Conservation (phyloP, 2,113 vertebrate species). For the Triplophysa rosa region DNA sequence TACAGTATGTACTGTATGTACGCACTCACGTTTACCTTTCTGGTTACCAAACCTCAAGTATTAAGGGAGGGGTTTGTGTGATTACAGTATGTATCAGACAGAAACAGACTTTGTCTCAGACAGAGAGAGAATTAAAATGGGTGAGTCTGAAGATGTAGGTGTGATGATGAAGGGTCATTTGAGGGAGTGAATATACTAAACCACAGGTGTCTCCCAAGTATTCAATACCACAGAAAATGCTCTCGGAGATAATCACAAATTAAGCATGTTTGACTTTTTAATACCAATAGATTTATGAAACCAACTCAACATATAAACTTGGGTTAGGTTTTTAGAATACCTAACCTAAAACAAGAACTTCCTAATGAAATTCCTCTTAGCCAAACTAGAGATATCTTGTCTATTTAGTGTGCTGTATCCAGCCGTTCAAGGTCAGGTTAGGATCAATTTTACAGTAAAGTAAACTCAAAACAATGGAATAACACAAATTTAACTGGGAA, state of each 20-base stretch:
- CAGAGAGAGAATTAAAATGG: not conserved
- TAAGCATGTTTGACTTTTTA: not conserved
- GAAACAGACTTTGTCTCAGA: not conserved
- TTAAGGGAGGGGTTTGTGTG: slow-evolving; percentile 11
- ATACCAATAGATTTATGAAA: not conserved
- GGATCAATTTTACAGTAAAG: too few species aligned
- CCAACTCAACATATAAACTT: not conserved
- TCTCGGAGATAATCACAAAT: not conserved
- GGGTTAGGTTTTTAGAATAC: not conserved
- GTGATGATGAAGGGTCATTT: not conserved
- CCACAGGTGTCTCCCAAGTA: not conserved
- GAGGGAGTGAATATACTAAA: not conserved
- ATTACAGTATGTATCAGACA: not conserved
- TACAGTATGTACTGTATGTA: not conserved
- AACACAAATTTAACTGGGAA: too few species aligned
- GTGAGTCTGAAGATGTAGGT: not conserved
- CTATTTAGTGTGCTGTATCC: too few species aligned
- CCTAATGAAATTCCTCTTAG: too few species aligned
- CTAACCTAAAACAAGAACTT: not conserved
- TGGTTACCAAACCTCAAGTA: slow-evolving; percentile 5
- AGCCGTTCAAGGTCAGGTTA: too few species aligned
- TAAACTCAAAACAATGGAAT: too few species aligned
- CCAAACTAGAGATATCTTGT: too few species aligned
- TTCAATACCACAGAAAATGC: not conserved
- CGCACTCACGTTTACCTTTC: not conserved